phyloP scores from a whole-genome alignment of 1,140 invertebrate species.

The Zaprionus africanus region DNA sequence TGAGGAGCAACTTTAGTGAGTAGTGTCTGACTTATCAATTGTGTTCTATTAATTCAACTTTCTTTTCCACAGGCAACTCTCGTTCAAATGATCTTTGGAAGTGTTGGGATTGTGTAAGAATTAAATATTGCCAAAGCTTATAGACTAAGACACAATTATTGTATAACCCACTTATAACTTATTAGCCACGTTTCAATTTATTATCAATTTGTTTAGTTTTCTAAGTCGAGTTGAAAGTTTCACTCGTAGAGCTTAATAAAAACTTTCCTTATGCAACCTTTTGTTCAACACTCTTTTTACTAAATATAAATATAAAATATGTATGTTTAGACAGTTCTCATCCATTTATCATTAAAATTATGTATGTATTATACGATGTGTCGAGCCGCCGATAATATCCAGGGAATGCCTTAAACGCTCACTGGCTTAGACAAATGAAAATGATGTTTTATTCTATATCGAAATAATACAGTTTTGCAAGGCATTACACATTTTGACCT shows the following conservation, averaged over 20 bases:
- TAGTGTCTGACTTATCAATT: no score
- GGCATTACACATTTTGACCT: no score
- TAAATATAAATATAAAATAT: background rate
- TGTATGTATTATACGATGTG: no score
- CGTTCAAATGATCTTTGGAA: background rate
- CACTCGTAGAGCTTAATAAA: slow-evolving; percentile 13
- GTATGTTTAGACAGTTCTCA: no score
- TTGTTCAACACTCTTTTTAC: background rate
- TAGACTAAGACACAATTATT: background rate
- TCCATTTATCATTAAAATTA: no score
- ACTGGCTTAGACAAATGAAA: no score
- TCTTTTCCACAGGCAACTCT: background rate
- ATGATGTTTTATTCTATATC: no score
- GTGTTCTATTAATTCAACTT: background rate
- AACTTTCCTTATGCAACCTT: background rate
- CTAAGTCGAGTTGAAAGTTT: background rate
- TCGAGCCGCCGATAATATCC: no score
- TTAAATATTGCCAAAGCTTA: background rate
- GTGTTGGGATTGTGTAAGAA: background rate
- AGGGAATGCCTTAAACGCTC: no score
- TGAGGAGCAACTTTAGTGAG: background rate
- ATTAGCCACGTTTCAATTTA: background rate
- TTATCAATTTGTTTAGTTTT: background rate
- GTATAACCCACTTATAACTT: background rate
- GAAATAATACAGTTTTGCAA: no score